Percentiles rank a stretch among this genome's conserved stretches.
phyloP scores from a whole-genome alignment of 2,888 invertebrate species.

The Synergus gifuensis region DNA sequence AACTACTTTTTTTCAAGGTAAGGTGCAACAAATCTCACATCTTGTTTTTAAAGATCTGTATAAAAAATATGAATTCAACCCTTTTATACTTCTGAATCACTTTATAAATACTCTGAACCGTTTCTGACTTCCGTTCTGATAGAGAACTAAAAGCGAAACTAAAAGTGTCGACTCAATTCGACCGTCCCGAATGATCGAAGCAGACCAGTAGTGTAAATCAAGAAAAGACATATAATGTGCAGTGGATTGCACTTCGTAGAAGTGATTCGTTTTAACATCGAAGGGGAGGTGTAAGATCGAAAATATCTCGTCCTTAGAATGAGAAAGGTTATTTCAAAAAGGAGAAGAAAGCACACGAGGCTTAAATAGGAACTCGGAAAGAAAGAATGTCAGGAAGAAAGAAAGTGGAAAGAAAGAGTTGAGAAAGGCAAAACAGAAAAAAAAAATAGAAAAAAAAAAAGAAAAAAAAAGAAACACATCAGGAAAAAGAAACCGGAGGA shows the following conservation, averaged over 20 bases:
- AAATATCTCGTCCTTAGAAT: conserved; percentile 46
- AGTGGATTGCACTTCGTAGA: conserved; percentile 51
- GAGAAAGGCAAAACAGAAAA: conserved; percentile 13
- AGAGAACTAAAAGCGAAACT: background rate
- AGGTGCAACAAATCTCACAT: background rate
- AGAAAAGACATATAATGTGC: conserved; percentile 26
- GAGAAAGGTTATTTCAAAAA: conserved; percentile 34
- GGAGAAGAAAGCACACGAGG: conserved; percentile 34
- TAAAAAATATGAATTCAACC: too few species aligned
- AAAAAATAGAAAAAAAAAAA: conserved; percentile 30
- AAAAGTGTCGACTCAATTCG: conserved; percentile 55
- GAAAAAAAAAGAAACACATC: conserved; percentile 24
- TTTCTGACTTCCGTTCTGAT: conserved; percentile 16
- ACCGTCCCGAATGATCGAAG: conserved; percentile 54
- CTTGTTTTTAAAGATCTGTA: background rate
- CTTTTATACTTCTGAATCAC: background rate
- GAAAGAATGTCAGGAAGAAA: conserved; percentile 35
- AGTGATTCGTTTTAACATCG: conserved; percentile 43
- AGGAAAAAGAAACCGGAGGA: background rate
- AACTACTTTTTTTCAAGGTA: too few species aligned
- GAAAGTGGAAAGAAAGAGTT: conserved; percentile 57
- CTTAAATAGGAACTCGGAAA: conserved; percentile 1
- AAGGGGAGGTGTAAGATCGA: conserved; percentile 48
- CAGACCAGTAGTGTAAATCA: conserved; percentile 47
- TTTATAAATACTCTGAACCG: background rate